Conservation (phyloP, 2,113 vertebrate genomes). For the Proteles cristata region DNA sequence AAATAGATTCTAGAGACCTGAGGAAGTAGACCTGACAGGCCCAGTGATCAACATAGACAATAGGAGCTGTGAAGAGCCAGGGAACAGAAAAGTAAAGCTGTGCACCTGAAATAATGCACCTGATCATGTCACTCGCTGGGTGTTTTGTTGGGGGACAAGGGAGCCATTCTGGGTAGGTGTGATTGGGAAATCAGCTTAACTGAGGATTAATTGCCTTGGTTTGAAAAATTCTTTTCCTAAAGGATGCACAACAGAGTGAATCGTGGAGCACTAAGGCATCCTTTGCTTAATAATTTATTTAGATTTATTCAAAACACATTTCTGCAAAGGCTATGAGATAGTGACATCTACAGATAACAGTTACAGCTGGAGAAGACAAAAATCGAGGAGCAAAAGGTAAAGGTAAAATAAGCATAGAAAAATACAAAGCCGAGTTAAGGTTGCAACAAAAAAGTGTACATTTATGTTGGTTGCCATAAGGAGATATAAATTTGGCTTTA, state of each 20-base stretch:
- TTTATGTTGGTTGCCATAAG: conserved; percentile 46
- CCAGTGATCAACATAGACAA: background rate
- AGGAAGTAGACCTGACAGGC: background rate
- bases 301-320: background rate
- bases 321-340: background rate
- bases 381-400: background rate
- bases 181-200: background rate
- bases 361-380: conserved; percentile 7
- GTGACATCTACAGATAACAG: background rate
- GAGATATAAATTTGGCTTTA: background rate
- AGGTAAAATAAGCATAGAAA: background rate
- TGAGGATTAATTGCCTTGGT: conserved; percentile 18
- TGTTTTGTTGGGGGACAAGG: background rate
- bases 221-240: background rate
- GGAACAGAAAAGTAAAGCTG: background rate
- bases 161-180: background rate
- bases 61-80: rapidly evolving
- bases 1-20: background rate
- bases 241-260: background rate
- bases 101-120: background rate
- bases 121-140: background rate
- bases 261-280: background rate
- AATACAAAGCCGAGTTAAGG: background rate
- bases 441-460: background rate
- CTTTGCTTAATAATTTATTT: conserved; percentile 52